These are phyloP conservation scores for Puntigrus tetrazona DNA, from an alignment of 2,113 vertebrate genomes.

Conservation along the genomic window DNA sequence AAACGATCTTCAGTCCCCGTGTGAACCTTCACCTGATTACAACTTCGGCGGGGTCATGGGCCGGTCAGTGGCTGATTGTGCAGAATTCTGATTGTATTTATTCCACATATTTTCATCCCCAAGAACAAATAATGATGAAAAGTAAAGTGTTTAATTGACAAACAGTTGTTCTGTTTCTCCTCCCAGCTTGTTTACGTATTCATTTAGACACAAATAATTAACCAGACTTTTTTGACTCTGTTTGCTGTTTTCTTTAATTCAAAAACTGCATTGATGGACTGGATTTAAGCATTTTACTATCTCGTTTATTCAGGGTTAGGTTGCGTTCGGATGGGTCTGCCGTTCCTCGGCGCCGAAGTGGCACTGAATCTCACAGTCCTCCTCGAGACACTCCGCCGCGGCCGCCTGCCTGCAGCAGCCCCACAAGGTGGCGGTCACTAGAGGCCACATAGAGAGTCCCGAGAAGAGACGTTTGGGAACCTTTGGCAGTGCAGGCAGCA, in stretches of 20 bases:
- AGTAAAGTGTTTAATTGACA: background rate
- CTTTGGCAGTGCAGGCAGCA: slow-evolving; percentile 94
- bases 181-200: background rate
- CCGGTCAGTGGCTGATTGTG: slow-evolving; percentile 74
- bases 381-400: slow-evolving; percentile 93
- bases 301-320: slow-evolving; percentile 79
- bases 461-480: slow-evolving; percentile 94
- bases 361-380: slow-evolving; percentile 90
- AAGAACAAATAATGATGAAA: background rate
- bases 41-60: slow-evolving; percentile 91
- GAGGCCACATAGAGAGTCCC: slow-evolving; percentile 88
- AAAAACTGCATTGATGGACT: background rate
- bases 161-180: background rate
- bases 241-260: background rate
- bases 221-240: too few species aligned
- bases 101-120: background rate
- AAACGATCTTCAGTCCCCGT: slow-evolving; percentile 91
- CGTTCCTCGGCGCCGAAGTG: slow-evolving; percentile 87
- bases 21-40: slow-evolving; percentile 88
- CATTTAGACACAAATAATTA: background rate
- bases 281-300: background rate
- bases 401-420: slow-evolving; percentile 95
- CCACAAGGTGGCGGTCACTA: slow-evolving; percentile 86
- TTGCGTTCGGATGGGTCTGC: slow-evolving; percentile 92
- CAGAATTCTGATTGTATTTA: slow-evolving; percentile 2